Base-by-base conservation (phyloP, 2,113 vertebrate species). In the Felis catus region DNA sequence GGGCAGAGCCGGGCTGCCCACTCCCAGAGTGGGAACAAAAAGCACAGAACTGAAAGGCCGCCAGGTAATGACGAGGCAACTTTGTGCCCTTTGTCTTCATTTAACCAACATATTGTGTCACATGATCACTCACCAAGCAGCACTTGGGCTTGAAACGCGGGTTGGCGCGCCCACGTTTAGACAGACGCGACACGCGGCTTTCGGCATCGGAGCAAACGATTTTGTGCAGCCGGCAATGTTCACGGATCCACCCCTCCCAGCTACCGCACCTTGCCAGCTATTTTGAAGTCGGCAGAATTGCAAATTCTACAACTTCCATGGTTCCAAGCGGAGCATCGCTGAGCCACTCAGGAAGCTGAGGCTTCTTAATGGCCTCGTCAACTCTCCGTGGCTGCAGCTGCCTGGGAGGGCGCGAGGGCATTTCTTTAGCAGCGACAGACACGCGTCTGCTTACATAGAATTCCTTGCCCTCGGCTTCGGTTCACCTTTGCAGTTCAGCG, bases 381-480 rank as follows among this genome's bases (percentile, higher is more conserved):
- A 0, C 27, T 7, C 4, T 4, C 93, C 71, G 1, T 0, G 13
- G 73, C 8, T 25, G 6, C 41, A 4, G 53, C 23, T 4, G 6
- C 70, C 63, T 1, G 7, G 0, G 68, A 29, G 36, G 70, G 16
- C 9, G 3, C 13, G 61, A 29, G 36, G 70, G 21, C 9, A 15
- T 10, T 11, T 78, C 61, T 27, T 58, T 18, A 21, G 19, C 0
- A 16, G 15, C 5, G 39, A 5, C 0, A n/a, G 41, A 25, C 31
- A 27, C 0, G 1, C 0, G 27, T 1, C 31, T 11, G 5, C 31
- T 6, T 1, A 8, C 7, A 6, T 3, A 53, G 11, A 7, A 27
- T 4, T 5, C 71, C 33, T 36, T 70, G 0, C 2, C 41, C 5
- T 3, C 12, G 6, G 51, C 79, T 11, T 23, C 23, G 1, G 0